Conservation (phyloP, 2,113 vertebrate genomes). For the Ammospiza nelsoni region DNA sequence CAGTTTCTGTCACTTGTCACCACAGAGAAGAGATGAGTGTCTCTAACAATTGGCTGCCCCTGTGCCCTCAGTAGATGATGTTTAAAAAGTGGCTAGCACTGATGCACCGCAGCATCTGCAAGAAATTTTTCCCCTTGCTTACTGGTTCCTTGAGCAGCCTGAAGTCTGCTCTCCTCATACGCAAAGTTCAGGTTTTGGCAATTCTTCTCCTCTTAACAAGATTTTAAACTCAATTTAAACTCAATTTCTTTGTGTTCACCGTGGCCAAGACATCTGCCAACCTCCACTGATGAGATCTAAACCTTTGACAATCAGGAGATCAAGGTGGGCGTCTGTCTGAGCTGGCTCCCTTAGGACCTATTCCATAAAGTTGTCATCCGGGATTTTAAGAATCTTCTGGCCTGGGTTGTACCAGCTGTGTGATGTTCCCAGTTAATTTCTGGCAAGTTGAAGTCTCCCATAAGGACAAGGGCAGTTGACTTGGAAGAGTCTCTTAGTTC, state of each 20-base stretch:
- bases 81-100: background rate
- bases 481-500: background rate
- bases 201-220: background rate
- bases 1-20: background rate
- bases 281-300: background rate
- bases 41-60: background rate
- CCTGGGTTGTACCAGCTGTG: accelerated
- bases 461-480: background rate
- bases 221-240: background rate
- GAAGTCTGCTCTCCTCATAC: background rate
- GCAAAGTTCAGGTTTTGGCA: background rate
- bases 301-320: background rate
- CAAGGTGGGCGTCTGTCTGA: background rate
- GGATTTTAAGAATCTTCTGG: background rate
- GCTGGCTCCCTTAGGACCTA: background rate
- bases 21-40: background rate
- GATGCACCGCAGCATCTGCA: too few species aligned
- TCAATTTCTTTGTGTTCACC: background rate
- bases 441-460: background rate
- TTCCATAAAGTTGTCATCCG: background rate
- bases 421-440: background rate
- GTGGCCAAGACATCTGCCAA: accelerated
- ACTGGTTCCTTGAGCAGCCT: background rate
- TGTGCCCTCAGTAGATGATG: background rate
- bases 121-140: background rate